phyloP scores from a whole-genome alignment of 2,113 vertebrate genomes.

The Macquaria ambigua region DNA sequence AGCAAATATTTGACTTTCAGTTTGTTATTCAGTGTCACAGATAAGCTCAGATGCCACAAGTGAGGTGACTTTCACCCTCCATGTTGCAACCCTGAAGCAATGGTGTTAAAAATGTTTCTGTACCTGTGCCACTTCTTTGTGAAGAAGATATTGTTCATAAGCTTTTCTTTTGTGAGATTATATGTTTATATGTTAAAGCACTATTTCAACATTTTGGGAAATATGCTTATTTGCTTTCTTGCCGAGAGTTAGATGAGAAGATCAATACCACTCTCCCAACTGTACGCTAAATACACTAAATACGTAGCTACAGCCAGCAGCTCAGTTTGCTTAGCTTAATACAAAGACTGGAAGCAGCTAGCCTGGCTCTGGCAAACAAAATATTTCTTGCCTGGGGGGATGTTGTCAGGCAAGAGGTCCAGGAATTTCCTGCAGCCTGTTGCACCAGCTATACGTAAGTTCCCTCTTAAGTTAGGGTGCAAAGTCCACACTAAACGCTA shows the following conservation, averaged over 20 bases:
- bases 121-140: neutral
- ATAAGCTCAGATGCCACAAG: conserved; percentile 33
- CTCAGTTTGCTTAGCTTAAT: neutral
- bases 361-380: neutral
- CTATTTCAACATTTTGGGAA: neutral
- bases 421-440: neutral
- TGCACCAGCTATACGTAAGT: too few relatives aligned
- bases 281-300: neutral
- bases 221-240: neutral
- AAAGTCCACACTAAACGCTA: too few relatives aligned
- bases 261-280: neutral
- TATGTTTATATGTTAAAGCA: neutral
- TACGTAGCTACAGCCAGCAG: neutral
- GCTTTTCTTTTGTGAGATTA: neutral
- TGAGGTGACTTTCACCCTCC: neutral
- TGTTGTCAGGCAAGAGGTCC: neutral
- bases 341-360: neutral
- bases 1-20: conserved; percentile 65
- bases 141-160: neutral
- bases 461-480: too few relatives aligned
- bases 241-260: neutral
- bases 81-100: neutral
- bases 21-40: conserved; percentile 23
- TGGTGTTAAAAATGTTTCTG: conserved; percentile 5
- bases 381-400: neutral